Percentiles rank a stretch among this genome's conserved stretches.
These are phyloP conservation scores for Erpobdella octoculata DNA, from an alignment of 2,888 invertebrate genomes.

Conservation along the genomic window DNA sequence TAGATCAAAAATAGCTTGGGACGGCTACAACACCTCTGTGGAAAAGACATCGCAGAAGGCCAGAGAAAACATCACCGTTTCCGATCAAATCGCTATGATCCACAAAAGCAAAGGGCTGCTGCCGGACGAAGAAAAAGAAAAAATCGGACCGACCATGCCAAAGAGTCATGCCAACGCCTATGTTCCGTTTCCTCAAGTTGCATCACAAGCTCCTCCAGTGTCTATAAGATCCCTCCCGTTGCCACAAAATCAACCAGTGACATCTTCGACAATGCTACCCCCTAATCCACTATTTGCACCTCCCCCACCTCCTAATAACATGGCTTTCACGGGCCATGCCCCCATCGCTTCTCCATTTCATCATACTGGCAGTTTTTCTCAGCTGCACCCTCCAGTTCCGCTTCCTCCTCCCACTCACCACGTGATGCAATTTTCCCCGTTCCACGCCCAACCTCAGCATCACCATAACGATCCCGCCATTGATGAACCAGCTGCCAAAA, in stretches of 20 bases:
- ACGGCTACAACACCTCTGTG: constrained; percentile 91
- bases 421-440: not conserved
- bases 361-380: not conserved
- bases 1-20: constrained; percentile 88
- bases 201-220: constrained; percentile 21
- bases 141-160: constrained; percentile 72
- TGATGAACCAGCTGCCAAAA: constrained; percentile 78
- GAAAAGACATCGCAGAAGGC: constrained; percentile 90
- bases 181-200: not conserved
- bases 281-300: not conserved
- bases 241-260: constrained; percentile 36
- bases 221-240: constrained; percentile 46
- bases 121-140: constrained; percentile 91
- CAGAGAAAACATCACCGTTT: constrained; percentile 84
- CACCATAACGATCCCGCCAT: constrained; percentile 54
- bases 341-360: constrained; percentile 5
- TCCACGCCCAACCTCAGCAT: not conserved
- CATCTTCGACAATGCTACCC: not conserved
- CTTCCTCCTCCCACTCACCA: not conserved
- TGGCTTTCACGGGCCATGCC: not conserved
- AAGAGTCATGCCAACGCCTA: constrained; percentile 31
- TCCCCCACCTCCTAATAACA: not conserved
- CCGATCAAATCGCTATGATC: constrained; percentile 93
- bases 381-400: not conserved
- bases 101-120: constrained; percentile 74